phyloP scores from a whole-genome alignment of 2,888 invertebrate species.

The Tryphoninae sp. region DNA sequence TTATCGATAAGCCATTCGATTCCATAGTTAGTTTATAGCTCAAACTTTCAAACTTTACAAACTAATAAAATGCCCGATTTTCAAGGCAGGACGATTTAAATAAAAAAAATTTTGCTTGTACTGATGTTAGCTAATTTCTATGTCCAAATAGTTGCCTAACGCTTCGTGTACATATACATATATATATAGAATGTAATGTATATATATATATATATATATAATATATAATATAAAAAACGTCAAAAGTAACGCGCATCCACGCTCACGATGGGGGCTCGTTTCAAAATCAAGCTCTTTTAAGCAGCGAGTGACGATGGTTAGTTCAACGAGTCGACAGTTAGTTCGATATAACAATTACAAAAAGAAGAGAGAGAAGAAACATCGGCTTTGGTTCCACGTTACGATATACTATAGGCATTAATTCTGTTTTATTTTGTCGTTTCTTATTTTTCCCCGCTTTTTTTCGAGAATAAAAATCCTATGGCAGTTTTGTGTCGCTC shows the following conservation, averaged over 20 bases:
- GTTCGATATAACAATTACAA: constrained; percentile 57
- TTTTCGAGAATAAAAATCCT: constrained; percentile 67
- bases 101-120: no score
- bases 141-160: background rate
- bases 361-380: constrained; percentile 63
- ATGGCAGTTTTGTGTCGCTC: constrained; percentile 74
- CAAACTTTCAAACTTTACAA: no score
- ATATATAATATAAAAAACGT: constrained; percentile 51
- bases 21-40: no score
- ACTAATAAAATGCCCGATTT: no score
- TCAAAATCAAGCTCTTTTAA: constrained; percentile 6
- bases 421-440: constrained; percentile 17
- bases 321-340: constrained; percentile 47
- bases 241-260: constrained; percentile 42
- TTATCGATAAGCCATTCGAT: no score
- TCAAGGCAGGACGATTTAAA: no score
- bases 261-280: constrained; percentile 23
- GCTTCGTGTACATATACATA: background rate
- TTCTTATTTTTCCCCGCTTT: constrained; percentile 24
- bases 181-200: constrained; percentile 7
- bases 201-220: constrained; percentile 25
- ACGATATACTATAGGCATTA: constrained; percentile 61
- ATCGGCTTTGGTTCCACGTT: constrained; percentile 69
- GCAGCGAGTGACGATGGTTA: constrained; percentile 31
- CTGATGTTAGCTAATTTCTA: no score